Conservation (phyloP, 2,888 invertebrate species). For the Acrocera orbiculus region DNA sequence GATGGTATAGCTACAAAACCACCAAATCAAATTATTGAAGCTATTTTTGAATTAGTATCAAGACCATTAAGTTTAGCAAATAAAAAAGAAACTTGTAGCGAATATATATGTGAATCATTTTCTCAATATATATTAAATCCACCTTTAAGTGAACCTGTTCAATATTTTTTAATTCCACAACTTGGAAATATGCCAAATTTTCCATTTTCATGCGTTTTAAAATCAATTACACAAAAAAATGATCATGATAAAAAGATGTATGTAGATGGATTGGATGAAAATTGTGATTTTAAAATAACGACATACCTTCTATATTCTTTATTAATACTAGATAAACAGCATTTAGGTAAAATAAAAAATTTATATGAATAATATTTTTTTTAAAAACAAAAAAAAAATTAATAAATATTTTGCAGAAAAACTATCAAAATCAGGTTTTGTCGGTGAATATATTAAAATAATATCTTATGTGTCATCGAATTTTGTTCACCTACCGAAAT, state of each 20-base stretch:
- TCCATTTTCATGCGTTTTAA: slow-evolving; percentile 29
- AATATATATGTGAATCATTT: slow-evolving; percentile 30
- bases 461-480: slow-evolving; percentile 26
- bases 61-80: slow-evolving; percentile 48
- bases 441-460: slow-evolving; percentile 21
- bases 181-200: slow-evolving; percentile 36
- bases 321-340: slow-evolving; percentile 24
- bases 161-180: slow-evolving; percentile 51
- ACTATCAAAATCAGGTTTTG: neutral
- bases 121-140: slow-evolving; percentile 47
- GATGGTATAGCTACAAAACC: slow-evolving; percentile 51
- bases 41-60: slow-evolving; percentile 56
- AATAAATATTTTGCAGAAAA: no score
- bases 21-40: slow-evolving; percentile 54
- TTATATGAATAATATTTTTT: no score
- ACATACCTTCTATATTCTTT: slow-evolving; percentile 27
- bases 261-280: no score
- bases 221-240: neutral
- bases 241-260: neutral
- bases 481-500: slow-evolving; percentile 26
- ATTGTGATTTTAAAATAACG: no score
- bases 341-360: slow-evolving; percentile 19
- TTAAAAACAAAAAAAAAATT: no score
- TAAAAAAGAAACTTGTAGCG: slow-evolving; percentile 5
- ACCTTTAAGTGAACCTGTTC: slow-evolving; percentile 47